Evolutionary conservation across 2,888 invertebrate genomes (phyloP).

Genomic region (Mermis nigrescens): DNA sequence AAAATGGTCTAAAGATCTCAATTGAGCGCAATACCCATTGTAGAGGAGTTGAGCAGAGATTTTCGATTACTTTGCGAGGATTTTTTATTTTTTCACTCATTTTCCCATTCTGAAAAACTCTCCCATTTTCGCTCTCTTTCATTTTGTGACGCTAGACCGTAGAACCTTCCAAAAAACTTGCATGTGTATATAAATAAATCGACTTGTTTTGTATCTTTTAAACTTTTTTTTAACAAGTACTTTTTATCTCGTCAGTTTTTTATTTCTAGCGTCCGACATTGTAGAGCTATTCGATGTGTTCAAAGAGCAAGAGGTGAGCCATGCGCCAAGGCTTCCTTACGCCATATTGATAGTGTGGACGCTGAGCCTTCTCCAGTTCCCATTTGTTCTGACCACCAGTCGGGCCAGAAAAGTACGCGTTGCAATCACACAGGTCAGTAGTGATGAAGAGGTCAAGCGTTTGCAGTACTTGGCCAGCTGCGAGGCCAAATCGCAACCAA

Average conservation of each 20-base stretch:
- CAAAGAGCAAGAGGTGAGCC: slow-evolving; percentile 54
- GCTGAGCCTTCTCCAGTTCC: slow-evolving; percentile 79
- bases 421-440: slow-evolving; percentile 22
- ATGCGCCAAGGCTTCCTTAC: slow-evolving; percentile 57
- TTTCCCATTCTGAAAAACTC: no score
- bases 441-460: slow-evolving; percentile 13
- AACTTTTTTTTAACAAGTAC: no score
- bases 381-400: slow-evolving; percentile 73
- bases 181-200: not conserved
- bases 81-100: no score
- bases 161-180: not conserved
- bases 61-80: no score
- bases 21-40: no score
- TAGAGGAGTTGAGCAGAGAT: no score
- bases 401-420: slow-evolving; percentile 30
- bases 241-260: no score
- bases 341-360: slow-evolving; percentile 74
- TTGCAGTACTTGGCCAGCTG: slow-evolving; percentile 19
- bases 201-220: no score
- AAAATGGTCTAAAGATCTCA: no score
- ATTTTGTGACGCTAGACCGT: no score
- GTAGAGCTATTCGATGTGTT: slow-evolving; percentile 92
- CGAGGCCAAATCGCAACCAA: slow-evolving; percentile 26
- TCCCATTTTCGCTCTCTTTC: no score
- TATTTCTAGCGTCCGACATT: slow-evolving; percentile 70